These are phyloP conservation scores for Cephus nigrinus DNA, from an alignment of 2,888 invertebrate genomes.

Conservation along the genomic window DNA sequence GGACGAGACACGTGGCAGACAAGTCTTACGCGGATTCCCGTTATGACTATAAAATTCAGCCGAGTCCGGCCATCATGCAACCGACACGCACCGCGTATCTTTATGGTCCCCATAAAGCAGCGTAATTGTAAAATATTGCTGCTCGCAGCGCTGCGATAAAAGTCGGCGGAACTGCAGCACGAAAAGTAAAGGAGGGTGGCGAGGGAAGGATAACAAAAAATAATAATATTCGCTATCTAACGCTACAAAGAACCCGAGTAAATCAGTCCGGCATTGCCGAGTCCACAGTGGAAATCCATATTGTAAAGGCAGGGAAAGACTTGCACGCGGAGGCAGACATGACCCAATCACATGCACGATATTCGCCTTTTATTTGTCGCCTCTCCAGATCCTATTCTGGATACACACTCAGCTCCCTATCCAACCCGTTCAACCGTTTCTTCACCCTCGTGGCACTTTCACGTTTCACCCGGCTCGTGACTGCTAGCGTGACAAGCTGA, in stretches of 20 bases:
- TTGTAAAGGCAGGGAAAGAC: background rate
- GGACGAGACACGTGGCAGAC: conserved; percentile 9
- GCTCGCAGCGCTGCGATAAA: conserved; percentile 46
- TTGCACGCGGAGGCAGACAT: background rate
- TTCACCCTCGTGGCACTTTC: background rate
- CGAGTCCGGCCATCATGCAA: conserved; percentile 51
- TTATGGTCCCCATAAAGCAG: conserved; percentile 58
- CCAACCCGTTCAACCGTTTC: background rate
- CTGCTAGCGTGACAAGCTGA: background rate
- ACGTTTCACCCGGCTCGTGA: background rate
- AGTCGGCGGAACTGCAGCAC: conserved; percentile 30
- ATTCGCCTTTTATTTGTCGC: background rate
- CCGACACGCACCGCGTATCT: conserved; percentile 59
- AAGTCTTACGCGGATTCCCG: conserved; percentile 31
- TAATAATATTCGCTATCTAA: conserved; percentile 45
- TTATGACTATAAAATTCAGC: conserved; percentile 48
- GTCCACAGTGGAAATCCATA: background rate
- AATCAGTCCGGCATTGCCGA: conserved; percentile 46
- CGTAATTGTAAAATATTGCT: conserved; percentile 63
- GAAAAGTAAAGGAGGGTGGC: background rate
- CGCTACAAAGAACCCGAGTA: conserved; percentile 44
- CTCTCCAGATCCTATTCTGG: background rate
- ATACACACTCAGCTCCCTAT: background rate
- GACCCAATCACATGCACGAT: background rate
- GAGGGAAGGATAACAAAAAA: conserved; percentile 27